Percentiles rank a stretch among this genome's conserved stretches.
Evolutionary conservation across 2,797 vertebrate species (phyloP).

Genomic region (Vultur gryphus): DNA sequence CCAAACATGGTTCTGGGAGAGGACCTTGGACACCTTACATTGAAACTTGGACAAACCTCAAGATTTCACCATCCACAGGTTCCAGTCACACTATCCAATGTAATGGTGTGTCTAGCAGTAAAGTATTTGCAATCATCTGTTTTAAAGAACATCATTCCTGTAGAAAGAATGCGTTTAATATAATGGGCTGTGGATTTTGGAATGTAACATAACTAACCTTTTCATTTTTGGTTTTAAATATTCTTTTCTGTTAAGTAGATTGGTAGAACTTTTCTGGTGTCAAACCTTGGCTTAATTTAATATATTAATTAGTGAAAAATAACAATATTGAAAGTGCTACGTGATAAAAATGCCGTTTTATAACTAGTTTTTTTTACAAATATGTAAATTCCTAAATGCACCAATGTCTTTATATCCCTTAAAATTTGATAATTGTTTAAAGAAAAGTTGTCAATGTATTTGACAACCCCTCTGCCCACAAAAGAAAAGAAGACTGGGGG

Average conservation of each 20-base stretch:
- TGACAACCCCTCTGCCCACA: constrained; percentile 35
- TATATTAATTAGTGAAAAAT: constrained; percentile 76
- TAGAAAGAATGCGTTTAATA: constrained; percentile 79
- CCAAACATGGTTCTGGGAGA: constrained; percentile 70
- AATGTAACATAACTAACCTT: constrained; percentile 82
- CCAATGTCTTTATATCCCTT: constrained; percentile 62
- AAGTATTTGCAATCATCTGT: constrained; percentile 75
- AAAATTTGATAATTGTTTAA: constrained; percentile 59
- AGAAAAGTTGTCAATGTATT: constrained; percentile 25
- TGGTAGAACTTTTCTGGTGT: constrained; percentile 73
- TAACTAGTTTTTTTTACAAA: constrained; percentile 66
- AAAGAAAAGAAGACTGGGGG: not conserved
- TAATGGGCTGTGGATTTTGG: constrained; percentile 74
- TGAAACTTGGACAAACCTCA: constrained; percentile 77
- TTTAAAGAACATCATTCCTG: constrained; percentile 76
- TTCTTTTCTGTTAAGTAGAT: constrained; percentile 68
- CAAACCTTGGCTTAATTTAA: constrained; percentile 78
- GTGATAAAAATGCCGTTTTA: constrained; percentile 70
- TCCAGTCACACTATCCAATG: constrained; percentile 71
- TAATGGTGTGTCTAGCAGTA: constrained; percentile 79
- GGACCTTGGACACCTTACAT: constrained; percentile 74
- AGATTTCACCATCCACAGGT: constrained; percentile 72
- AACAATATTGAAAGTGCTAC: constrained; percentile 71
- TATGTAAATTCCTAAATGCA: constrained; percentile 68
- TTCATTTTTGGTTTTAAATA: constrained; percentile 66